These are phyloP conservation scores for Meteorus cinctellus DNA, from an alignment of 2,888 invertebrate species.

Conservation along the genomic window DNA sequence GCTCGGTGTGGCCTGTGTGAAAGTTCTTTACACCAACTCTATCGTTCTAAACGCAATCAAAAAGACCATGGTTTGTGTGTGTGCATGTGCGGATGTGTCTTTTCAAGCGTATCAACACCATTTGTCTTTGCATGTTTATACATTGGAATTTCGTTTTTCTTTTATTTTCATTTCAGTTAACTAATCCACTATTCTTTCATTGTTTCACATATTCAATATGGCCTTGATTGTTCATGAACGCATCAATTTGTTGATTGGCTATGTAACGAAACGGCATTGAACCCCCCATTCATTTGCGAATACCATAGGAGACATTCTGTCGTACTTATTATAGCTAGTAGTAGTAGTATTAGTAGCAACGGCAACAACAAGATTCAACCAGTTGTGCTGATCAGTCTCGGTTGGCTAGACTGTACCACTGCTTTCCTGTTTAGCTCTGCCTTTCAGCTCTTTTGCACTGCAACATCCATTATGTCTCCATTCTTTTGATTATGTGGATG, in stretches of 20 bases:
- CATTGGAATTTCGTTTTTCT: background rate
- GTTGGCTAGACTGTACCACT: constrained; percentile 49
- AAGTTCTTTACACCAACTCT: constrained; percentile 43
- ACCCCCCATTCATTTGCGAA: background rate
- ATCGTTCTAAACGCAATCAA: constrained; percentile 48
- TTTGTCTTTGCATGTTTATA: background rate
- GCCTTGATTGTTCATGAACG: background rate
- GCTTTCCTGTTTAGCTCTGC: constrained; percentile 24
- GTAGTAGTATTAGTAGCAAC: background rate
- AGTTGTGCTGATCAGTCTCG: constrained; percentile 37
- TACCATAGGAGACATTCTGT: background rate
- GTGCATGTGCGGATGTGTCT: constrained; percentile 7
- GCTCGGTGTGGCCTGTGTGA: constrained; percentile 48
- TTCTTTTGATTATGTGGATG: background rate
- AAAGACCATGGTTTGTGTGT: constrained; percentile 31
- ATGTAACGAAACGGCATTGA: background rate
- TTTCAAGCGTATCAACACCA: constrained; percentile 13
- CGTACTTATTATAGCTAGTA: background rate
- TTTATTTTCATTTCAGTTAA: too few species aligned
- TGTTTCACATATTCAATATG: background rate
- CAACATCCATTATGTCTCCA: background rate
- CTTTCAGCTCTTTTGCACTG: constrained; percentile 27
- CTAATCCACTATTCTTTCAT: background rate
- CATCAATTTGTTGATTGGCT: background rate
- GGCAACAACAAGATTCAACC: background rate